Percentiles rank a stretch among this genome's conserved stretches.
phyloP scores from a whole-genome alignment of 1,140 invertebrate genomes.

The Bombyx mori region DNA sequence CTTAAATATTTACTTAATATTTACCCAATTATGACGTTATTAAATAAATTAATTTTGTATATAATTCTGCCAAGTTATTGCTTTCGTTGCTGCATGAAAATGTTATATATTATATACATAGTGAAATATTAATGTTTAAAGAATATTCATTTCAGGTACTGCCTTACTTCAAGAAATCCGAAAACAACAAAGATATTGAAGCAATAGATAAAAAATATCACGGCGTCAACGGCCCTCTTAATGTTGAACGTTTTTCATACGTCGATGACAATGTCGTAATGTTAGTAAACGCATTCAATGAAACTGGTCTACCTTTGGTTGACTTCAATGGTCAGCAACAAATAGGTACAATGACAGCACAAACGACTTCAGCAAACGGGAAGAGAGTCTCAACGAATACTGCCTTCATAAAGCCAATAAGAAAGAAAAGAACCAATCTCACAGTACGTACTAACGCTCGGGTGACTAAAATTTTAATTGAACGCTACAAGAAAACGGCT shows the following conservation, averaged over 20 bases:
- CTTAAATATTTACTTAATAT: no score
- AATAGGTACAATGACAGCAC: constrained; percentile 73
- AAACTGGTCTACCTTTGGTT: constrained; percentile 68
- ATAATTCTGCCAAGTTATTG: no score
- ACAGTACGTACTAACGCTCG: constrained; percentile 77
- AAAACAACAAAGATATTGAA: constrained; percentile 73
- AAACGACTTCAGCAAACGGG: constrained; percentile 74
- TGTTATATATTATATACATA: no score
- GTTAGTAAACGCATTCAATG: constrained; percentile 72
- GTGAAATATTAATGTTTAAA: background rate
- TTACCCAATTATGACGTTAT: no score
- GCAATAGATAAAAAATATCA: constrained; percentile 66
- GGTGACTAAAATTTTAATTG: constrained; percentile 80
- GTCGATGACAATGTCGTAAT: constrained; percentile 55
- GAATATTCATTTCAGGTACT: constrained; percentile 65
- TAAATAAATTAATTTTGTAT: no score
- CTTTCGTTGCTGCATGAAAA: no score
- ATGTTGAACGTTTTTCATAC: constrained; percentile 58
- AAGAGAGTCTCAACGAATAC: constrained; percentile 78
- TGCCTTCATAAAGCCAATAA: constrained; percentile 80
- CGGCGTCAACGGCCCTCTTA: constrained; percentile 69
- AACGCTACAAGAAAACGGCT: constrained; percentile 75
- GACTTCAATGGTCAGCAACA: constrained; percentile 72
- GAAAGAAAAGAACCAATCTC: constrained; percentile 79
- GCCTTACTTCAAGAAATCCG: constrained; percentile 83